Evolutionary conservation across 2,888 invertebrate genomes (phyloP).

Genomic region (Ceramica pisi): DNA sequence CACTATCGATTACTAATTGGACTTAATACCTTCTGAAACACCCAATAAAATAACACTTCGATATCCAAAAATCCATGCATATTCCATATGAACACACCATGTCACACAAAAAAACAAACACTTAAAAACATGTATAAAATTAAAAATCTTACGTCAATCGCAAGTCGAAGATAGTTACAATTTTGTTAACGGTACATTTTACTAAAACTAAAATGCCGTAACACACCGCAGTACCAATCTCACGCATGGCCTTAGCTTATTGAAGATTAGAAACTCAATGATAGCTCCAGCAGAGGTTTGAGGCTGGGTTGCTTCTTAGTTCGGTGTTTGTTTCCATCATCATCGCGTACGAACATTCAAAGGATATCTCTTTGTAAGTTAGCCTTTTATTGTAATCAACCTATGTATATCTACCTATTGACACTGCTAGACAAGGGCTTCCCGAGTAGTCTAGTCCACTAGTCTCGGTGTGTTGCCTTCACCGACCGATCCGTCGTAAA

Average conservation of each 20-base stretch:
- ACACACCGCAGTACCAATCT: slow-evolving; percentile 38
- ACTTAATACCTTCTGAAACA: too few relatives aligned
- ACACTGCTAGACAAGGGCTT: too few relatives aligned
- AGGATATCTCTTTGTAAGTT: neutral
- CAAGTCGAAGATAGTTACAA: neutral
- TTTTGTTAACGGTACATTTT: slow-evolving; percentile 27
- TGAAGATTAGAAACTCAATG: slow-evolving; percentile 51
- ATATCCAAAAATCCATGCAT: neutral
- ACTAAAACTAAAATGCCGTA: slow-evolving; percentile 31
- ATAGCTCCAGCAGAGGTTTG: slow-evolving; percentile 9
- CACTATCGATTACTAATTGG: too few relatives aligned
- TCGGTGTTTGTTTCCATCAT: slow-evolving; percentile 38
- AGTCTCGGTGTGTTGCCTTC: too few relatives aligned
- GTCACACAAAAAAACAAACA: neutral
- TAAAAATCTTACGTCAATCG: slow-evolving; percentile 33
- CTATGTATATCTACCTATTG: too few relatives aligned
- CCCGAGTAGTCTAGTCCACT: too few relatives aligned
- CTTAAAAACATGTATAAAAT: neutral
- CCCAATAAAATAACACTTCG: neutral
- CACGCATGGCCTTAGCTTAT: slow-evolving; percentile 46
- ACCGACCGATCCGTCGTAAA: too few relatives aligned
- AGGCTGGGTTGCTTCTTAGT: neutral
- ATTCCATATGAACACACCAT: neutral
- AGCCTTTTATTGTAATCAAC: too few relatives aligned
- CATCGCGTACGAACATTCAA: neutral